Base-by-base conservation (phyloP, 2,797 vertebrate species). In the Gobionotothen gibberifrons region DNA sequence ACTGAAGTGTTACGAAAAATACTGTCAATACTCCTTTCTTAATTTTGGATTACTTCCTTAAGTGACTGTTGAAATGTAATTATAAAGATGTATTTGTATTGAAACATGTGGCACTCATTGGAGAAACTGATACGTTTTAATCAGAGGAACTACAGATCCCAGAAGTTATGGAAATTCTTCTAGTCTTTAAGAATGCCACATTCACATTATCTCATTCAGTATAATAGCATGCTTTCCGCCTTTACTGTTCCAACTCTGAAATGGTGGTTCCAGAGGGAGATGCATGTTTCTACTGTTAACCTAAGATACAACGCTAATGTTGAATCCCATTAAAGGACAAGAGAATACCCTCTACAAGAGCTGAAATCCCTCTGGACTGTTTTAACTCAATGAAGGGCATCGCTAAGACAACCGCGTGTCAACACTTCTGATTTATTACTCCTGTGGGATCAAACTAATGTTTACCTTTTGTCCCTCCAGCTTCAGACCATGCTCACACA, bases 401-500 rank as follows among this genome's bases (percentile, higher is more conserved):
- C 15, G 6, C 74, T 48, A 63, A 79, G 51, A 85, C 63, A 82
- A 72, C 72, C 59, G 62, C 57, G 49, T 84, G 78, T 82, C 84
- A 90, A 83, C 85, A 85, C 82, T 73, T 82, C 65, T 79, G 82
- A 83, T 82, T 77, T 86, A 72, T 81, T 73, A 78, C 74, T 82
- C 87, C 69, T 61, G n/a, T 9, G 57, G 65, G 82, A 82, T 74
- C 48, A 69, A 69, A 76, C 54, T 68, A 43, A 68, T 87, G 78
- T 85, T 88, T 88, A 86, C 76, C 72, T 78, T 42, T 36, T 36
- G 64, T 84, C 81, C 72, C 63, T 51, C 17, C 67, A 61, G 80
- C 49, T 71, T 72, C 68, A 57, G 67, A 79, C 54, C 73, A 74
- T 57, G 60, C 72, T 78, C 67, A 71, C 65, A 81, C 65, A 73